Evolutionary conservation across 2,113 vertebrate species (phyloP).

Genomic region (Epinephelus moara): DNA sequence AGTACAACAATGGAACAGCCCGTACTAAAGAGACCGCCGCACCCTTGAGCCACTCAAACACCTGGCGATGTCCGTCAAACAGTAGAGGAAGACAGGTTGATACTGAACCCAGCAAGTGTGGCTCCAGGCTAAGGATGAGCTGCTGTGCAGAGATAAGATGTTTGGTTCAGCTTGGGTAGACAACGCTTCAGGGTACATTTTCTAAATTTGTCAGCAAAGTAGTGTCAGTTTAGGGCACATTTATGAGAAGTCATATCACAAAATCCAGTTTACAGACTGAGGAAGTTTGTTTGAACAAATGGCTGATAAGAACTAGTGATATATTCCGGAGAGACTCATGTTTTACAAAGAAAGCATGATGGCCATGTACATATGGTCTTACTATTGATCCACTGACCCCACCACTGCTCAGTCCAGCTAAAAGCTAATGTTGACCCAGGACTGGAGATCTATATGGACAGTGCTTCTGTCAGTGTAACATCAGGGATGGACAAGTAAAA

Average conservation of each 20-base stretch:
- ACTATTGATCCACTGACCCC: constrained; percentile 77
- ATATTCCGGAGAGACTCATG: background rate
- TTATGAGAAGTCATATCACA: background rate
- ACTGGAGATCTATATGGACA: constrained; percentile 68
- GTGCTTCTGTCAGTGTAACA: constrained; percentile 69
- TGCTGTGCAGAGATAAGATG: constrained; percentile 18
- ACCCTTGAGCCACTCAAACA: constrained; percentile 63
- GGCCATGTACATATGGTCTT: constrained; percentile 33
- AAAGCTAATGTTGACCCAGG: constrained; percentile 79
- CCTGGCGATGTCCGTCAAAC: constrained; percentile 63
- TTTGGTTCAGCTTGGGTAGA: constrained; percentile 18
- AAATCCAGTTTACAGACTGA: background rate
- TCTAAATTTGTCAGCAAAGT: background rate
- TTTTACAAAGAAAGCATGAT: constrained; percentile 4
- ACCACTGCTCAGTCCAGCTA: constrained; percentile 51
- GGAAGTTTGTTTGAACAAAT: background rate
- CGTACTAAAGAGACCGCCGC: constrained; percentile 30
- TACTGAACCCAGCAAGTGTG: constrained; percentile 50
- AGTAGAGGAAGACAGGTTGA: constrained; percentile 43
- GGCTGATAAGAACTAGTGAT: background rate
- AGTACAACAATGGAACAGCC: constrained; percentile 46
- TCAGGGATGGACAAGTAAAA: constrained; percentile 67
- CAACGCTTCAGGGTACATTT: background rate
- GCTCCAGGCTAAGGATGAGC: constrained; percentile 62
- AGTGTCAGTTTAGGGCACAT: background rate